Percentiles rank a stretch among this genome's conserved stretches.
phyloP scores from a whole-genome alignment of 2,888 invertebrate species.

The Sinelater perroti region DNA sequence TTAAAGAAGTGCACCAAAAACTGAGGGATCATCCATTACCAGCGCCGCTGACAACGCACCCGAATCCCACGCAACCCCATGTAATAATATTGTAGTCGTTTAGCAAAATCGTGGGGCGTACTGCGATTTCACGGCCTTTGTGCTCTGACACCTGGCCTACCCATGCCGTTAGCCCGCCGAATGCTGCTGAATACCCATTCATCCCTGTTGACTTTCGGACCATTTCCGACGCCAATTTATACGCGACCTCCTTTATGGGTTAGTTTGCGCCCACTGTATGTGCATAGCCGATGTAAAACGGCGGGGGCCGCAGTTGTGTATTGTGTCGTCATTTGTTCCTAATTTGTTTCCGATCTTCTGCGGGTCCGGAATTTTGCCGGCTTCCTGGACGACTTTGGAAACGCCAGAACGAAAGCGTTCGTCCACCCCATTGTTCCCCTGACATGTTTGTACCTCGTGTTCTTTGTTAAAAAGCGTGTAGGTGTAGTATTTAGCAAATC shows the following conservation, averaged over 20 bases:
- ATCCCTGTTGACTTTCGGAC: constrained; percentile 47
- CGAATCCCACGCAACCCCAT: constrained; percentile 20
- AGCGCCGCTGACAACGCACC: no score
- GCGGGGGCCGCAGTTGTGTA: constrained; percentile 33
- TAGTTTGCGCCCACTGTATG: constrained; percentile 36
- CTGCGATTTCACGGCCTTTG: constrained; percentile 57
- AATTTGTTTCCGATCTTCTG: constrained; percentile 1
- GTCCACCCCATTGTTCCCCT: constrained; percentile 28
- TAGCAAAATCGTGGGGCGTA: constrained; percentile 50
- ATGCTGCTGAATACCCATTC: constrained; percentile 44
- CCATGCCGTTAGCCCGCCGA: constrained; percentile 56
- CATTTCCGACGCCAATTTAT: constrained; percentile 42
- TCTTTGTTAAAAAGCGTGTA: constrained; percentile 42
- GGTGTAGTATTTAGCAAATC: constrained; percentile 38
- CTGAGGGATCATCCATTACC: no score
- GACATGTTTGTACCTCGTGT: constrained; percentile 48
- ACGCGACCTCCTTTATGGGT: constrained; percentile 35
- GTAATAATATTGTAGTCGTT: constrained; percentile 38
- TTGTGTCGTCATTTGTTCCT: constrained; percentile 22
- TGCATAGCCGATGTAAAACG: constrained; percentile 37
- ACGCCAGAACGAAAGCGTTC: constrained; percentile 16
- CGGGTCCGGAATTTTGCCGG: not conserved
- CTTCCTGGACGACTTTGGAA: no score
- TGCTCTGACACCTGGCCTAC: constrained; percentile 59
- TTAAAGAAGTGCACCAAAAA: no score